Base-by-base conservation (phyloP, 2,113 vertebrate genomes). In the Ciconia stormi region DNA sequence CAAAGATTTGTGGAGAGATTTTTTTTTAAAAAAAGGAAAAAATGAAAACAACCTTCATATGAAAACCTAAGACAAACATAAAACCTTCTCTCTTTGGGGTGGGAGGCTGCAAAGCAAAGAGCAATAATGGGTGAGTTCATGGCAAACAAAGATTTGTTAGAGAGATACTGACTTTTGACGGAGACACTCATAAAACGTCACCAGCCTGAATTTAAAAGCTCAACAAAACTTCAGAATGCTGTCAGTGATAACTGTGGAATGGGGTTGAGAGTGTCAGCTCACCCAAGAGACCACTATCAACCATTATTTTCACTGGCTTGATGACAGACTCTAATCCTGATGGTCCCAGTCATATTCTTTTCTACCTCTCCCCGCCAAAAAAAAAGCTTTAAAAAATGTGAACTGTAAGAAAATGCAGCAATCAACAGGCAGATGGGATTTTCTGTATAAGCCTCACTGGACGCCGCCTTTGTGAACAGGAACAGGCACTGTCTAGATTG, bases 221-320 rank as follows among this genome's bases (percentile, higher is more conserved):
- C 23, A 27, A 11, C 42, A 70, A 34, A 84, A 71, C 15, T 46
- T 62, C n/a, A 38, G 34, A 80, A 49, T 1, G 2, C 34, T 4
- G 3, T 47, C 0, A 0, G 23, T 4, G 20, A 10, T 65, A 74
- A 32, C 38, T 70, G 26, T 6, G 1, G 49, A 89, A 66, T n/a
- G 17, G 34, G 9, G 17, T 70, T 83, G 71, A 40, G 82, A 78
- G 44, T 76, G 50, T 95, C 40, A 88, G 40, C 36, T 94, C 53
- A 44, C 79, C 46, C 67, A 53, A 26, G 80, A 78, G 77, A 89
- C 55, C n/a, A 7, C 63, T 76, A 23, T 20, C 63, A 89, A 46
- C 40, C 42, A 38, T 87, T 59, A 44, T 67, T 93, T 95, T 89
- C 87, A 52, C 76, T 85, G 77, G 38, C 55, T 66, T 63, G 52